Evolutionary conservation across 2,113 vertebrate genomes (phyloP).

Genomic region (Cyrtonyx montezumae): DNA sequence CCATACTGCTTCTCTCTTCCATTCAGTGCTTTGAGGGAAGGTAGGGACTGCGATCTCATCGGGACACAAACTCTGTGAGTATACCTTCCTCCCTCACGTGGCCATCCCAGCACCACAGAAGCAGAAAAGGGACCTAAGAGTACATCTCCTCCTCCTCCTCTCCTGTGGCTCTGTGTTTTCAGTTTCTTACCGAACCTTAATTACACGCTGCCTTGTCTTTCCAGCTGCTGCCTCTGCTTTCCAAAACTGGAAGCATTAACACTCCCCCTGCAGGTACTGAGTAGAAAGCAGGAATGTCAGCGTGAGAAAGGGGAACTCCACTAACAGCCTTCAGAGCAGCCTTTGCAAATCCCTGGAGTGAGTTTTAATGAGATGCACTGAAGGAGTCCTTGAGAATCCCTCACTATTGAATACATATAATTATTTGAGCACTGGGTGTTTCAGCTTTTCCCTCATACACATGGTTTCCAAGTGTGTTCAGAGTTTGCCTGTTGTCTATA

Average conservation of each 20-base stretch:
- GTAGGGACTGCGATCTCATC: not conserved
- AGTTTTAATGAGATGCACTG: not conserved
- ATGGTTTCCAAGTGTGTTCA: not conserved
- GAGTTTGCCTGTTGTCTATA: not conserved
- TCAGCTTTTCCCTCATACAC: not conserved
- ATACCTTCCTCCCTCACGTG: not conserved
- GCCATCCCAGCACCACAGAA: not conserved
- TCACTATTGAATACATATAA: not conserved
- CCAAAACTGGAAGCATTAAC: constrained; percentile 5
- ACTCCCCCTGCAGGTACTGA: not conserved
- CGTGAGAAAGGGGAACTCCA: not conserved
- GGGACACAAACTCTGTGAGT: not conserved
- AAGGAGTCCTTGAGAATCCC: not conserved
- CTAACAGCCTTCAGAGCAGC: not conserved
- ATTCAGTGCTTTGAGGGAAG: not conserved
- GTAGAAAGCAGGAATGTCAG: not conserved
- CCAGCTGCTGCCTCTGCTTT: not conserved
- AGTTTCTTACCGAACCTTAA: not conserved
- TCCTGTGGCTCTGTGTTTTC: not conserved
- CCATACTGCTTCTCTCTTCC: not conserved
- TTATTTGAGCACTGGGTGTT: not conserved
- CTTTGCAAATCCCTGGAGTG: not conserved
- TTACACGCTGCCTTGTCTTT: not conserved
- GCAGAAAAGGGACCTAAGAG: constrained; percentile 1
- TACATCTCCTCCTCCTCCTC: not conserved